phyloP scores from a whole-genome alignment of 37 sponge, comb jelly and placozoan genomes.

The Theonella swinhoei region DNA sequence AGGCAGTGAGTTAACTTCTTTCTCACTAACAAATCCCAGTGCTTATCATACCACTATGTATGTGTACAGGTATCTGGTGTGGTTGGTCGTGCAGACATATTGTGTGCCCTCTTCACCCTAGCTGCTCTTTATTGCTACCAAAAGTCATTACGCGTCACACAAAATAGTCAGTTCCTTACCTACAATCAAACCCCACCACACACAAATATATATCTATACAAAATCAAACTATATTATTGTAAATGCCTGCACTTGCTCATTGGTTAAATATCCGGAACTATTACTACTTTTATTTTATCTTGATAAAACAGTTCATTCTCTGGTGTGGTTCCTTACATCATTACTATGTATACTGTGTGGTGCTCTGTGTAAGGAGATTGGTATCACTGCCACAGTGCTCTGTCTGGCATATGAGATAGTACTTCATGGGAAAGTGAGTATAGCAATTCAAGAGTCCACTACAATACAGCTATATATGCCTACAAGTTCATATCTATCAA shows the following conservation, averaged over 20 bases:
- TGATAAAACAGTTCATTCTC: too few relatives aligned
- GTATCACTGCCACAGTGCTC: background rate
- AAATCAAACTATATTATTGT: background rate
- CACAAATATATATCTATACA: background rate
- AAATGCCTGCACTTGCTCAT: too few relatives aligned
- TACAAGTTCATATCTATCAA: too few relatives aligned
- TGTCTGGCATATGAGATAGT: background rate
- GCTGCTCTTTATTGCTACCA: slow-evolving; percentile 48
- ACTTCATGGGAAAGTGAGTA: background rate
- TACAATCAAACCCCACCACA: too few relatives aligned
- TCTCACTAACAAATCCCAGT: too few relatives aligned
- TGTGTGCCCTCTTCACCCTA: slow-evolving; percentile 82
- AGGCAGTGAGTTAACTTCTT: slow-evolving; percentile 17
- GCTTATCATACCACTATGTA: too few relatives aligned
- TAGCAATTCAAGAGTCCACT: too few relatives aligned
- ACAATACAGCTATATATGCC: background rate
- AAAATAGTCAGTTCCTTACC: background rate
- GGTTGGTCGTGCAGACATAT: slow-evolving; percentile 83
- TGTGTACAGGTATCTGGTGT: slow-evolving; percentile 77
- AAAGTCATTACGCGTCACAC: slow-evolving; percentile 16
- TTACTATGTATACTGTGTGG: background rate
- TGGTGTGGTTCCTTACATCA: background rate
- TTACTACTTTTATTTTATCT: too few relatives aligned
- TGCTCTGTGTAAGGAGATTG: background rate
- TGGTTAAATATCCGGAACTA: too few relatives aligned